A percentile compares a stretch with the other conserved stretches of the same genome.
These are phyloP conservation scores for Tethya wilhelma DNA, from an alignment of 37 sponge, comb jelly and placozoan species.

Conservation along the genomic window DNA sequence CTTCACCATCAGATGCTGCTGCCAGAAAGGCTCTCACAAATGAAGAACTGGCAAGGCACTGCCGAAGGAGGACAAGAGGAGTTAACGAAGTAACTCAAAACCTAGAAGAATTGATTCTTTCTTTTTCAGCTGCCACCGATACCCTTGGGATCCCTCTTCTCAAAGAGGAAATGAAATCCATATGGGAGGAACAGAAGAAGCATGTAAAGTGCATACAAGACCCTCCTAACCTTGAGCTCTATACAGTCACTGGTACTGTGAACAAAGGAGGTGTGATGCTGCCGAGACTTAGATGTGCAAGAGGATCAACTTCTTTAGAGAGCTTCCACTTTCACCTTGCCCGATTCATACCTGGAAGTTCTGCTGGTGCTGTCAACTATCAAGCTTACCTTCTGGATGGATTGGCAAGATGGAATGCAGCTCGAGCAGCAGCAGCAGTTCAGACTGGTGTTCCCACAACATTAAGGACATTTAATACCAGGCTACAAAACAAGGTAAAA, in stretches of 20 bases:
- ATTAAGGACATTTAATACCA: not conserved
- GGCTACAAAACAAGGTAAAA: not conserved
- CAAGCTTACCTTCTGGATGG: conserved; percentile 47
- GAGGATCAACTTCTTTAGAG: conserved; percentile 44
- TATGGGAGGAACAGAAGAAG: conserved; percentile 49
- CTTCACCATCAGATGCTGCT: conserved; percentile 17
- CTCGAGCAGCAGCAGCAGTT: not conserved
- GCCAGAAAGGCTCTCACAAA: conserved; percentile 24
- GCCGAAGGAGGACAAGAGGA: conserved; percentile 24
- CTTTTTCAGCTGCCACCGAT: conserved; percentile 38
- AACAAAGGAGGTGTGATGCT: conserved; percentile 23
- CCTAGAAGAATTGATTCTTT: conserved; percentile 25
- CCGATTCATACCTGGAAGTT: conserved; percentile 36
- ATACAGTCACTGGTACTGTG: conserved; percentile 5
- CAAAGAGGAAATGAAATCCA: conserved; percentile 23
- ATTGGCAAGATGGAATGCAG: conserved; percentile 38
- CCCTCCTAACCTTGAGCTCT: conserved; percentile 8
- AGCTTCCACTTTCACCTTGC: conserved; percentile 32
- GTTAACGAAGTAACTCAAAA: not conserved
- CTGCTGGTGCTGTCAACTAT: too few relatives aligned
- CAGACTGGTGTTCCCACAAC: not conserved
- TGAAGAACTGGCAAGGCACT: conserved; percentile 44
- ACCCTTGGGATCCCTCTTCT: conserved; percentile 28
- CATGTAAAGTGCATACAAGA: conserved; percentile 53
- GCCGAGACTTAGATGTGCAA: conserved; percentile 26